Conservation (phyloP, 1,140 invertebrate species). For the Caenorhabditis elegans region DNA sequence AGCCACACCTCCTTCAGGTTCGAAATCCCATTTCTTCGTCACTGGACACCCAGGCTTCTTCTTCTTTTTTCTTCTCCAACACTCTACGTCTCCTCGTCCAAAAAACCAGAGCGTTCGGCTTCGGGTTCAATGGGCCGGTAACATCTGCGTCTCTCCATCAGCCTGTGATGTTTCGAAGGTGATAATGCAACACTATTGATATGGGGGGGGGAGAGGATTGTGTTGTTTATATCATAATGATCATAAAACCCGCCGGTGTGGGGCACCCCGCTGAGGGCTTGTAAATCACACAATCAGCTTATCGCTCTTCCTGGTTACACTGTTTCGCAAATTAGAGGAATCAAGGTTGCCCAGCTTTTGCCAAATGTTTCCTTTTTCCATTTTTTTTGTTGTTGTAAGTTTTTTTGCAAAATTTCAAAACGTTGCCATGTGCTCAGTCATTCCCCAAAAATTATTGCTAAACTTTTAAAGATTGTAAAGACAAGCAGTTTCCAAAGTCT, state of each 20-base stretch:
- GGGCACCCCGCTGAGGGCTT: too few species aligned
- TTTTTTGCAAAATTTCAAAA: too few species aligned
- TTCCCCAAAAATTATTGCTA: too few species aligned
- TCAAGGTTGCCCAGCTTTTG: too few species aligned
- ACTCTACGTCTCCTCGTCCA: neutral
- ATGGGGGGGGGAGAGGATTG: neutral
- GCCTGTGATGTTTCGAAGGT: neutral
- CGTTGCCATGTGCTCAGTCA: too few species aligned
- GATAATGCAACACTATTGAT: conserved; percentile 16
- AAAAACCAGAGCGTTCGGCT: conserved; percentile 16
- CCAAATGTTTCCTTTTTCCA: too few species aligned
- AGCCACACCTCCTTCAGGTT: conserved; percentile 30
- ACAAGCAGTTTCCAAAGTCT: too few species aligned
- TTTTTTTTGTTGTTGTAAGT: too few species aligned
- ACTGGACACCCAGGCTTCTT: neutral
- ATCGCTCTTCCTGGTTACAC: conserved; percentile 32
- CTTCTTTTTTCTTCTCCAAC: neutral
- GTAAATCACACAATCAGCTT: too few species aligned
- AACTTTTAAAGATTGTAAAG: too few species aligned
- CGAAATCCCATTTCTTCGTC: conserved; percentile 12
- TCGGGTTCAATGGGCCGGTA: conserved; percentile 30
- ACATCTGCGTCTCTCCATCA: neutral
- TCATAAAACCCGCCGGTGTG: conserved; percentile 23
- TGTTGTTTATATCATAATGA: conserved; percentile 25
- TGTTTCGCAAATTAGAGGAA: neutral